These are phyloP conservation scores for Tribolium madens DNA, from an alignment of 1,140 invertebrate genomes.

Conservation along the genomic window DNA sequence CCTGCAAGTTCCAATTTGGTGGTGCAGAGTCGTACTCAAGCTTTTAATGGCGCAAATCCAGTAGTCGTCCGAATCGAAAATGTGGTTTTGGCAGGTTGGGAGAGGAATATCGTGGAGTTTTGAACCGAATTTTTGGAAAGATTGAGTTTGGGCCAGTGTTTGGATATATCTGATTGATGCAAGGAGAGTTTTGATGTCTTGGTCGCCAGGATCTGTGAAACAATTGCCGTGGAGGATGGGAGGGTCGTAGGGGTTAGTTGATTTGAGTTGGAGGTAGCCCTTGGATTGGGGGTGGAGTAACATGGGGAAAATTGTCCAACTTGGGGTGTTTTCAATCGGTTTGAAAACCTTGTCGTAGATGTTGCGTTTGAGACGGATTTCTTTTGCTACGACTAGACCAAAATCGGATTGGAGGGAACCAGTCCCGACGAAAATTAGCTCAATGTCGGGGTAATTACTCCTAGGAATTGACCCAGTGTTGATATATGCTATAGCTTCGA, in stretches of 20 bases:
- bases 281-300: conserved; percentile 79
- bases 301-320: conserved; percentile 74
- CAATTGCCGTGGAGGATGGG: conserved; percentile 74
- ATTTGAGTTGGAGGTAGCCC: conserved; percentile 75
- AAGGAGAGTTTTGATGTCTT: conserved; percentile 49
- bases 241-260: conserved; percentile 78
- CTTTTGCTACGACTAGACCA: conserved; percentile 49
- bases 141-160: conserved; percentile 39
- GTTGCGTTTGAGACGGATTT: neutral
- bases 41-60: conserved; percentile 69
- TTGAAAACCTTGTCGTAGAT: conserved; percentile 36
- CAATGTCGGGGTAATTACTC: conserved; percentile 71
- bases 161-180: conserved; percentile 46
- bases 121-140: conserved; percentile 44
- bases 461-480: conserved; percentile 62
- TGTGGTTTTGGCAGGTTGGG: conserved; percentile 48
- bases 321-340: conserved; percentile 33
- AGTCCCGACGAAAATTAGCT: conserved; percentile 68
- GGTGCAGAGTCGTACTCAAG: conserved; percentile 70
- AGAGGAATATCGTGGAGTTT: conserved; percentile 34
- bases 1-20: conserved; percentile 78
- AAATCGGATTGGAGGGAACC: conserved; percentile 51
- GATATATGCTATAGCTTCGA: conserved; percentile 68
- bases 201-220: conserved; percentile 71
- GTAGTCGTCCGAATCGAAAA: conserved; percentile 51